Evolutionary conservation across 53 echinoderm and acorn worm genomes (phyloP).

Genomic region (Astropecten irregularis): DNA sequence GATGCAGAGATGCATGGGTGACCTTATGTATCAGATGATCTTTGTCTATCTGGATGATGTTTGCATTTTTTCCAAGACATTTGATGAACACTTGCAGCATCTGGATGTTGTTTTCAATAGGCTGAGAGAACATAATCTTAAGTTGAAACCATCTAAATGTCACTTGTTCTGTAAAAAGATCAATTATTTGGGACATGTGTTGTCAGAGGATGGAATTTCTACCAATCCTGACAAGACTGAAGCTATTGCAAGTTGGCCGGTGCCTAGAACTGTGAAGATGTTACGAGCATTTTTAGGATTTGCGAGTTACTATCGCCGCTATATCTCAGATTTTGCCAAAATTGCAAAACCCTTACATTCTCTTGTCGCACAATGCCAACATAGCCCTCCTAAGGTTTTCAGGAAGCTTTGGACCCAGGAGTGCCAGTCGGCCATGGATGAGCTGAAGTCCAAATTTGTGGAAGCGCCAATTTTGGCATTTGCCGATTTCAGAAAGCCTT

Average conservation of each 20-base stretch:
- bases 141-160: slow-evolving; percentile 39
- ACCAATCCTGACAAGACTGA: slow-evolving; percentile 3
- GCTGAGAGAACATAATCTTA: not conserved
- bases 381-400: not conserved
- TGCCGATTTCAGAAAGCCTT: slow-evolving; percentile 40
- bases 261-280: slow-evolving; percentile 16
- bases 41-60: slow-evolving; percentile 26
- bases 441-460: slow-evolving; percentile 17
- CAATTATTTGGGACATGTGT: slow-evolving; percentile 20
- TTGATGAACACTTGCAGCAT: slow-evolving; percentile 34
- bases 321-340: slow-evolving; percentile 21
- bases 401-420: not conserved
- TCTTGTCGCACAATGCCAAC: slow-evolving; percentile 2
- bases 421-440: not conserved
- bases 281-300: slow-evolving; percentile 41
- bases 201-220: slow-evolving; percentile 12
- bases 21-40: not conserved
- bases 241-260: slow-evolving; percentile 25
- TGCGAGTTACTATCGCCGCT: slow-evolving; percentile 55
- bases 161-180: slow-evolving; percentile 10
- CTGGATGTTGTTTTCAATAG: slow-evolving; percentile 4
- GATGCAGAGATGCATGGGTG: no score
- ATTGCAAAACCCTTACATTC: slow-evolving; percentile 21
- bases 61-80: slow-evolving; percentile 13
- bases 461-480: slow-evolving; percentile 25